Conservation (phyloP, 2,797 vertebrate species). For the Lemur catta region DNA sequence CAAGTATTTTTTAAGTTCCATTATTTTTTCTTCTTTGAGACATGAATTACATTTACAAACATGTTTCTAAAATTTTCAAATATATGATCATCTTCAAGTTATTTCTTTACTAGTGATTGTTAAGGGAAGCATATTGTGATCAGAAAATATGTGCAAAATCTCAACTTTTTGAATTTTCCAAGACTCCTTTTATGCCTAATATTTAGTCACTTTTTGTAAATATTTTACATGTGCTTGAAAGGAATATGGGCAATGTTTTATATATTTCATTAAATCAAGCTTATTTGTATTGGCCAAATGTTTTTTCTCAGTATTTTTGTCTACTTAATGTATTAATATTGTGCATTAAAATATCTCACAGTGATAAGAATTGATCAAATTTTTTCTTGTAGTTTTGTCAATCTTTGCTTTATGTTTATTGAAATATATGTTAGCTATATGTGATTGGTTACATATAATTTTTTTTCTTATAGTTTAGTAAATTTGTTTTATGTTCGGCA, state of each 20-base stretch:
- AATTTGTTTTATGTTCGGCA: background rate
- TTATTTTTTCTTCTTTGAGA: background rate
- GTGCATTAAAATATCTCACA: background rate
- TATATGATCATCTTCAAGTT: background rate
- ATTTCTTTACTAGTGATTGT: background rate
- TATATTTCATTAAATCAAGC: background rate
- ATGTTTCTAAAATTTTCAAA: background rate
- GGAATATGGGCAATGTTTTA: background rate
- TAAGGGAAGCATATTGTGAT: background rate
- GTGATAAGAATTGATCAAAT: background rate
- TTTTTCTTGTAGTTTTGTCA: background rate
- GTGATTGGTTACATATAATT: background rate
- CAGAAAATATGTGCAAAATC: background rate
- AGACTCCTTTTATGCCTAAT: background rate
- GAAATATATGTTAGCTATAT: background rate
- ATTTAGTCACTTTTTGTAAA: background rate
- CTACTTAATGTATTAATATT: background rate
- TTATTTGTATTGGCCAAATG: background rate
- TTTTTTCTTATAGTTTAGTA: background rate
- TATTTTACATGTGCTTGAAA: background rate
- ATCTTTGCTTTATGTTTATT: background rate
- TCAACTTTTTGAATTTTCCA: background rate
- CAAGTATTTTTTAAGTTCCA: background rate
- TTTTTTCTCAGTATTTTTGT: background rate
- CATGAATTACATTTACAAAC: background rate